These are phyloP conservation scores for Oscheius onirici DNA, from an alignment of 2,888 invertebrate species.

Conservation along the genomic window DNA sequence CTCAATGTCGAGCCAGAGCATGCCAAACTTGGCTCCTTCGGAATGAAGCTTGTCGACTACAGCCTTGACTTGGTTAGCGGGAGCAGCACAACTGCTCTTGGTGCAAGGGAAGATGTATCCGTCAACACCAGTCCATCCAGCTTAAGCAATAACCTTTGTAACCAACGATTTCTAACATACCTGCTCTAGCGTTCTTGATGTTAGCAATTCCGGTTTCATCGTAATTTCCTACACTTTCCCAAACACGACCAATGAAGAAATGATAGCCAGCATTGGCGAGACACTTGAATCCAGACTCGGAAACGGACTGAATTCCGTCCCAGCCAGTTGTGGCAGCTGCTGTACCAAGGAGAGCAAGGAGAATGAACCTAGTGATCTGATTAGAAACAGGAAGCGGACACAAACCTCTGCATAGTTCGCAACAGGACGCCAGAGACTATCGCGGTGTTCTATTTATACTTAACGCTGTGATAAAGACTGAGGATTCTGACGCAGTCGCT, in stretches of 20 bases:
- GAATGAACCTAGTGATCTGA: background rate
- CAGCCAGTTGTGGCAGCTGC: constrained; percentile 24
- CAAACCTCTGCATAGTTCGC: constrained; percentile 13
- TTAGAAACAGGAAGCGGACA: background rate
- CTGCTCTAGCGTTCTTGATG: constrained; percentile 55
- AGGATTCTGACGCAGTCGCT: constrained; percentile 8
- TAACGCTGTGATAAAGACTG: background rate
- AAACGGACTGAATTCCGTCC: constrained; percentile 37
- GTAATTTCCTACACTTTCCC: constrained; percentile 46
- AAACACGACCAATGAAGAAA: constrained; percentile 55
- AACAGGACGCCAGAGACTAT: background rate
- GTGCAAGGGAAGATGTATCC: constrained; percentile 55
- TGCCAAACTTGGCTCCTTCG: constrained; percentile 35
- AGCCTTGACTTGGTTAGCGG: constrained; percentile 36
- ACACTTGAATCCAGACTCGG: constrained; percentile 46
- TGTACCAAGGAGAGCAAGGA: constrained; percentile 17
- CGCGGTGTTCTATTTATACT: background rate
- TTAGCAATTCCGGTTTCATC: constrained; percentile 55
- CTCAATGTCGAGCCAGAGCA: constrained; percentile 53
- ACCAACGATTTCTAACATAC: constrained; percentile 11
- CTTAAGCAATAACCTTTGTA: constrained; percentile 25
- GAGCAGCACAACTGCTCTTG: constrained; percentile 38
- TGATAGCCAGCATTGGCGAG: constrained; percentile 44
- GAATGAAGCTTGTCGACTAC: constrained; percentile 29
- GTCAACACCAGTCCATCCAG: constrained; percentile 44